Base-by-base conservation (phyloP, 2,888 invertebrate species). In the Athalia cordata region DNA sequence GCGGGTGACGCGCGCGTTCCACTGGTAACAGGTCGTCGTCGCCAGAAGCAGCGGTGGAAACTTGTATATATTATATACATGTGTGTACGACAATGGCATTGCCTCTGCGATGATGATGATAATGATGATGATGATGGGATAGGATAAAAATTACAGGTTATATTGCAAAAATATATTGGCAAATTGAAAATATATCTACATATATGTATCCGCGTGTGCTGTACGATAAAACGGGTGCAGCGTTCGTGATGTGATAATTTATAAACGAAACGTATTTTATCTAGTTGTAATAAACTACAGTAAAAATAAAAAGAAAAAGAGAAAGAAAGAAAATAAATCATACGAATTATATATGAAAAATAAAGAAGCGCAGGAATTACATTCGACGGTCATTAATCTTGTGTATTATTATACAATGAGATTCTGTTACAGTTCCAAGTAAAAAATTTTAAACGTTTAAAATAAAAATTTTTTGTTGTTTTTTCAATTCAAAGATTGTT, bases 1-100 rank as follows among this genome's bases (percentile, higher is more conserved):
- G 52, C 64, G 64, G 50, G 13, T 64, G 75, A 75, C 62, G 75
- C 50, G 29, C 29, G 75, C 43, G n/a, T 49, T 50, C 43, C 64
- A 13, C 64, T 61, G 62, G 49, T 64, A 75, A 75, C 62, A 62
- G 75, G 62, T 75, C 75, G 49, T 50, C 9, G 13, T 43, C 62
- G 15, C 8, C 8, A n/a, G 5, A 62, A 55, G 9, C n/a, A 11
- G 11, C 68, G 9, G n/a, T 52, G 9, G 15, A 50, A 67, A 13
- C 47, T 67, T 15, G 66, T 49, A 13, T 47, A 47, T 66, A 4
- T 59, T 52, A 52, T 52, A 3, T 62, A 43, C 9, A 9, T 57
- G 57, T 57, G 3, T 57, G 6, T 61, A 15, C 7, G 29, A 29
- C 29, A 29, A 29, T 29, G 29, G 29, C 29, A 29, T 29, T 29